Evolutionary conservation across 2,797 vertebrate species (phyloP).

Genomic region (Anguilla pacifica): DNA sequence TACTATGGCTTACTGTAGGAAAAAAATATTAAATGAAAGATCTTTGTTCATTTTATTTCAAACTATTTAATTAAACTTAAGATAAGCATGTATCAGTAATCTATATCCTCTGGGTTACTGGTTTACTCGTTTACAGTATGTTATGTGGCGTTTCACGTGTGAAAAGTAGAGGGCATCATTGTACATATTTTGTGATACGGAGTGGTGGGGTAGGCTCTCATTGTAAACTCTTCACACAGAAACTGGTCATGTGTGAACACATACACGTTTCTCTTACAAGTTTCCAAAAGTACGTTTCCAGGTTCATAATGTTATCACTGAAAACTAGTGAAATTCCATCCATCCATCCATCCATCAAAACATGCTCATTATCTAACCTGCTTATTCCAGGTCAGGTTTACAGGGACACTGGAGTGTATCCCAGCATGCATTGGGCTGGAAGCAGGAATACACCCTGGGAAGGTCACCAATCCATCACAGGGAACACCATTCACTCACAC

Average conservation of each 20-base stretch:
- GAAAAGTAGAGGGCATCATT: constrained; percentile 6
- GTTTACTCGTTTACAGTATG: not conserved
- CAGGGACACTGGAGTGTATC: too few relatives aligned
- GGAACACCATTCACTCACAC: too few relatives aligned
- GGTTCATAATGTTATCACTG: not conserved
- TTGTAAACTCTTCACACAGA: not conserved
- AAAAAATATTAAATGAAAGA: not conserved
- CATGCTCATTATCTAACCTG: too few relatives aligned
- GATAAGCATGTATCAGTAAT: too few relatives aligned
- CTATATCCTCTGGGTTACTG: too few relatives aligned
- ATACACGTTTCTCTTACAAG: not conserved
- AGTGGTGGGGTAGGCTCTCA: not conserved
- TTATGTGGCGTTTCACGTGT: not conserved
- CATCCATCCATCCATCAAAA: constrained; percentile 9
- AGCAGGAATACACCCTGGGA: too few relatives aligned
- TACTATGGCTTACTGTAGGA: too few relatives aligned
- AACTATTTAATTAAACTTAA: too few relatives aligned
- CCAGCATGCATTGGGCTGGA: too few relatives aligned
- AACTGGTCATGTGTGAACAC: not conserved
- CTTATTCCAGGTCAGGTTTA: too few relatives aligned
- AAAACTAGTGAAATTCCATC: constrained; percentile 17
- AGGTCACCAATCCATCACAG: too few relatives aligned
- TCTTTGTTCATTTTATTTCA: too few relatives aligned
- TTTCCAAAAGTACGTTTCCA: not conserved
- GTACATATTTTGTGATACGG: constrained; percentile 8